phyloP scores from a whole-genome alignment of 2,113 vertebrate species.

The Illadopsis cleaveri region DNA sequence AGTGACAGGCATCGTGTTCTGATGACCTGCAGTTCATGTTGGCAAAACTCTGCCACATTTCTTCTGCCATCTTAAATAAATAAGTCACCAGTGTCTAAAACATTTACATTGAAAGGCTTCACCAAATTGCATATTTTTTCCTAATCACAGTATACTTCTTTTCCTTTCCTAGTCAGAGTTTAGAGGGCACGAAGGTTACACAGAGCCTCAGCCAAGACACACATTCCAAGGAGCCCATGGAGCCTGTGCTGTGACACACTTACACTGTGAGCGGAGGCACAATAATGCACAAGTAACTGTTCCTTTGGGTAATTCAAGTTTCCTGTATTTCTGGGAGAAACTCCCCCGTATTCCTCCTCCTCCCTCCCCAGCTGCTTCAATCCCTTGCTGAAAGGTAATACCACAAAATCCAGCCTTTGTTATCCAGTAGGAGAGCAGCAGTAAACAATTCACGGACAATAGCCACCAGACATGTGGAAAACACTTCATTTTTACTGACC shows the following conservation, averaged over 20 bases:
- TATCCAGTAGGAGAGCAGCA: not conserved
- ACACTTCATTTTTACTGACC: not conserved
- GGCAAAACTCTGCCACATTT: not conserved
- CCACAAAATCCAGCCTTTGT: constrained; percentile 14
- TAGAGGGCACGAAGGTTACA: fast-evolving
- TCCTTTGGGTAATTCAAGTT: not conserved
- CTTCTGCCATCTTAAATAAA: not conserved
- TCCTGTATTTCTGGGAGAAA: not conserved
- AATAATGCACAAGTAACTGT: not conserved
- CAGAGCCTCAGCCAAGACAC: not conserved
- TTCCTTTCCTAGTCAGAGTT: not conserved
- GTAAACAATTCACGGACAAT: not conserved
- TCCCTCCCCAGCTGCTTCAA: not conserved
- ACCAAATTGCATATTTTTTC: not conserved
- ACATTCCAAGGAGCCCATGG: not conserved
- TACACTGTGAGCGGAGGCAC: not conserved
- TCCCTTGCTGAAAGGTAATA: not conserved
- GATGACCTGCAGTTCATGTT: not conserved
- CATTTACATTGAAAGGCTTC: not conserved
- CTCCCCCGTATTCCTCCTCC: not conserved
- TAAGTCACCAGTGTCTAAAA: not conserved
- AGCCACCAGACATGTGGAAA: constrained; percentile 12
- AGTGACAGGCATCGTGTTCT: not conserved
- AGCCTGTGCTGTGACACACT: not conserved
- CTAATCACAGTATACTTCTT: not conserved